Evolutionary conservation across 2,113 vertebrate genomes (phyloP), one percentile per base, ranked within the genome.

Genomic region (Natator depressus): DNA sequence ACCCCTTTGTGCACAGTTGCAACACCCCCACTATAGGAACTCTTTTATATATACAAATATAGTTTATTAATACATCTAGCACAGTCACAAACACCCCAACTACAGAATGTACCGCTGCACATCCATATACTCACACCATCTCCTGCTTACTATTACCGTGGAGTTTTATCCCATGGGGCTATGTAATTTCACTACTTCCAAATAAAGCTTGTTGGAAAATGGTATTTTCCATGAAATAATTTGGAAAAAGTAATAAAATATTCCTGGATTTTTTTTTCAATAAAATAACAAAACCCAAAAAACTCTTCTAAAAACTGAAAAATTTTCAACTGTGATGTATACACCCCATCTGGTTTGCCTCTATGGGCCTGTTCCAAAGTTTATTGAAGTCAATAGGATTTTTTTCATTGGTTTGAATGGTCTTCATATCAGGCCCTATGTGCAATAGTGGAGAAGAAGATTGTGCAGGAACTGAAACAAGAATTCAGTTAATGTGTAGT

Each of bases 91-190:
- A 53, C 51, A 53, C 51, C 17, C 17, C 51, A 7, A 19, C 51
- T 53, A 53, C 51, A 53, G 51, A 53, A 53, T 53, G 51, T 53
- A 53, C 17, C 6, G 2, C 51, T 53, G 51, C 51, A 53, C 17
- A 53, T 53, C 51, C 51, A 53, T 19, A 19, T 53, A 19, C 16
- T 53, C 51, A 53, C 17, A 19, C 51, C 17, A 53, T 53, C 51
- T 53, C 17, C 17, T 53, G 51, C 1, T 53, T 90, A 31, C 17
- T 65, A 1, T 83, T 87, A 90, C 7, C 13, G 14, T 65, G 31
- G 20, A 83, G 2, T 1, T 62, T 91, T 46, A 42, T 72, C 5
- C 0, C 20, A 62, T 5, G 59, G 20, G 80, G 25, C 0, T 0
- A 90, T 91, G 57, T n/a, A 42, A 75, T 65, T 85, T 78, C 35